phyloP scores from a whole-genome alignment of 2,888 invertebrate species.

The Stenodema calcarata region DNA sequence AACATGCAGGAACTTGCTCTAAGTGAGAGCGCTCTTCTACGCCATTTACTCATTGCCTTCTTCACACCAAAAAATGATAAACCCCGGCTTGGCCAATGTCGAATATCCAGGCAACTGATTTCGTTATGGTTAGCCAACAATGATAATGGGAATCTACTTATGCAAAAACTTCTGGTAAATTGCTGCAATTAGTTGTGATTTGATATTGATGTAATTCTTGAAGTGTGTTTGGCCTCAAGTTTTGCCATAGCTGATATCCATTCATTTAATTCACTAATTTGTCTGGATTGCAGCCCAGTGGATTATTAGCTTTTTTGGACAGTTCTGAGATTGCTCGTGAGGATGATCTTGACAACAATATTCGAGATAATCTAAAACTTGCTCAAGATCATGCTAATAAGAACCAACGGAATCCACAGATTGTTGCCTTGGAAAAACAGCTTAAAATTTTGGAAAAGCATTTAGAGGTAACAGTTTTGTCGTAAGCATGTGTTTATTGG shows the following conservation, averaged over 20 bases:
- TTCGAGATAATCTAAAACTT: slow-evolving; percentile 93
- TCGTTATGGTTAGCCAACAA: slow-evolving; percentile 96
- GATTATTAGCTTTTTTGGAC: slow-evolving; percentile 87
- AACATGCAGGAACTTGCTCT: slow-evolving; percentile 95
- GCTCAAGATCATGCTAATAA: slow-evolving; percentile 81
- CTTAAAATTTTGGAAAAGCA: slow-evolving; percentile 83
- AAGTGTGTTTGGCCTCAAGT: background rate
- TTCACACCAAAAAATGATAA: slow-evolving; percentile 82
- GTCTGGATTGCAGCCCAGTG: slow-evolving; percentile 76
- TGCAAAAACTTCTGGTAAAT: slow-evolving; percentile 85
- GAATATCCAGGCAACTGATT: slow-evolving; percentile 91
- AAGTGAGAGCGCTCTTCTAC: slow-evolving; percentile 93
- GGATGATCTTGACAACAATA: slow-evolving; percentile 74
- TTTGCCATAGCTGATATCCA: too few species aligned
- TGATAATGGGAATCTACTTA: slow-evolving; percentile 84
- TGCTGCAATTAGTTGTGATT: background rate
- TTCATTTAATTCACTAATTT: background rate
- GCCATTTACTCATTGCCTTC: slow-evolving; percentile 89
- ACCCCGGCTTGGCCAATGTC: slow-evolving; percentile 82
- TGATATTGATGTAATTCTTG: background rate
- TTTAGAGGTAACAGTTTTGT: slow-evolving; percentile 69
- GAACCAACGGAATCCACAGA: slow-evolving; percentile 73
- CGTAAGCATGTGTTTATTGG: too few species aligned
- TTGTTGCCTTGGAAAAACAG: slow-evolving; percentile 73
- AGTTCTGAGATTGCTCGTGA: slow-evolving; percentile 83